Percentiles rank a stretch among this genome's conserved stretches.
These are phyloP conservation scores for Cylindroiulus punctatus DNA, from an alignment of 2,888 invertebrate genomes.

Conservation along the genomic window DNA sequence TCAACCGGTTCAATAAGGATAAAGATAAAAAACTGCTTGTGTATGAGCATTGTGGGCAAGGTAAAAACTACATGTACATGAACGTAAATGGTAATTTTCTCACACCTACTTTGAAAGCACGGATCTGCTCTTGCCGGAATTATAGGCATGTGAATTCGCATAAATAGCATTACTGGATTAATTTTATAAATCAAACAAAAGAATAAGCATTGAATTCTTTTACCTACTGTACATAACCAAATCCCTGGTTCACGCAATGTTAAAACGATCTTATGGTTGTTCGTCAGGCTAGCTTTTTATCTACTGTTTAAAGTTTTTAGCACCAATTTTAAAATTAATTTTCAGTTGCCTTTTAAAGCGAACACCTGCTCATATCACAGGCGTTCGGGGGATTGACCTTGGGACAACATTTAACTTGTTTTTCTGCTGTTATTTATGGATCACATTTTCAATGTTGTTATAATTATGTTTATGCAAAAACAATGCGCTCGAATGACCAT, in stretches of 20 bases:
- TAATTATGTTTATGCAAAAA: too few species aligned
- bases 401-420: neutral
- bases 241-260: neutral
- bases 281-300: neutral
- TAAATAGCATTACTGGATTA: too few species aligned
- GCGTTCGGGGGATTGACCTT: neutral
- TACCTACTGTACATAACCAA: too few species aligned
- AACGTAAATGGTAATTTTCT: neutral
- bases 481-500: too few species aligned
- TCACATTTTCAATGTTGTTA: too few species aligned
- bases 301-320: neutral
- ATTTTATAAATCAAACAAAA: too few species aligned
- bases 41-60: neutral
- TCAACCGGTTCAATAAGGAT: neutral
- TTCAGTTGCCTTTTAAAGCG: neutral
- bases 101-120: neutral
- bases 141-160: too few species aligned
- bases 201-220: too few species aligned
- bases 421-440: neutral
- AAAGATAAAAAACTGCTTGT: neutral
- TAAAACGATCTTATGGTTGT: neutral
- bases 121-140: too few species aligned
- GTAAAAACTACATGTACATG: neutral
- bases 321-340: neutral
- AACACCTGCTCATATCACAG: neutral